These are phyloP conservation scores for Steatornis caripensis DNA, from an alignment of 2,113 vertebrate genomes.

Conservation along the genomic window DNA sequence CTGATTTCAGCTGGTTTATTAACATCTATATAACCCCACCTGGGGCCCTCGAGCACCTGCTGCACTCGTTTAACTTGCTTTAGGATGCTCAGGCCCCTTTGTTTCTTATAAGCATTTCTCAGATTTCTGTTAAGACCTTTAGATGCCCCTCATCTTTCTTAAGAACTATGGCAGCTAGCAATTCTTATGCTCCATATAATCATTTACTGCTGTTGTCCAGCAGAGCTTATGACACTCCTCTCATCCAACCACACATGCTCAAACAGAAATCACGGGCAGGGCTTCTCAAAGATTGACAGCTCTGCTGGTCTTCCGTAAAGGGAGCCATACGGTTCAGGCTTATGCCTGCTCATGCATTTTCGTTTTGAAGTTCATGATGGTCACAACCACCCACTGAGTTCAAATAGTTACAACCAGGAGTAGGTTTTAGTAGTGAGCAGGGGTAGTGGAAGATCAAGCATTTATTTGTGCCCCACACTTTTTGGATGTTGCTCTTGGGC, in stretches of 20 bases:
- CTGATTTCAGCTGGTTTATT: constrained; percentile 37
- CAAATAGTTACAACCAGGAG: background rate
- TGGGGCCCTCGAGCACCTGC: constrained; percentile 5
- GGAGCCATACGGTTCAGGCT: background rate
- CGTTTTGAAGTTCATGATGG: background rate
- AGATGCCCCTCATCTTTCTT: background rate
- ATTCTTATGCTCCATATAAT: background rate
- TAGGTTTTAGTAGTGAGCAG: background rate
- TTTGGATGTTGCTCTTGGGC: background rate
- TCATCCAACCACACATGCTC: background rate
- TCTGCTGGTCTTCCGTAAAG: background rate
- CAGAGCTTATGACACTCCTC: background rate
- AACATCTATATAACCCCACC: constrained; percentile 16
- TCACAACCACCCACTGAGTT: background rate
- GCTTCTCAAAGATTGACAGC: background rate
- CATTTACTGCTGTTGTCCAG: background rate
- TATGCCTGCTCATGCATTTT: background rate
- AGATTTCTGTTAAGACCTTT: background rate
- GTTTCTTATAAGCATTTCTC: background rate
- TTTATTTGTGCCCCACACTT: background rate
- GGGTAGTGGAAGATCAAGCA: background rate
- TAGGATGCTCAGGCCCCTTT: background rate
- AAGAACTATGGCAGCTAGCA: background rate
- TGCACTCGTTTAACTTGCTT: background rate
- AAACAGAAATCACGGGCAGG: background rate